phyloP scores from a whole-genome alignment of 2,113 vertebrate genomes.

The chimpanzee (Pan troglodytes) region NHGRI_mPanTro3-v2.1_pri NC_072408.2:15996501-15997000 shows the following conservation, averaged over 20 bases:
- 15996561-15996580: background rate
- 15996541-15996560: background rate
- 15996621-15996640: background rate
- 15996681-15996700: too few species aligned
- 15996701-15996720: too few species aligned
- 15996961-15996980: conserved; percentile 90
- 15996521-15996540: background rate
- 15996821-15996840: background rate
- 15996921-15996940: conserved; percentile 85
- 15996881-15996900: conserved; percentile 89
- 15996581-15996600: background rate
- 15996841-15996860: background rate
- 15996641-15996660: too few species aligned
- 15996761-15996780: background rate
- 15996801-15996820: background rate
- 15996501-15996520: background rate
- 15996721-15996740: too few species aligned
- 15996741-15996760: too few species aligned
- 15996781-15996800: too few species aligned
- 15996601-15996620: background rate
- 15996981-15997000: conserved; percentile 90
- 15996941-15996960: conserved; percentile 92
- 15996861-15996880: conserved; percentile 1
- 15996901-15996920: conserved; percentile 86
- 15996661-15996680: too few species aligned